Percentiles rank a stretch among this genome's conserved stretches.
These are phyloP conservation scores for Gobio gobio DNA, from an alignment of 2,113 vertebrate species.

Conservation along the genomic window DNA sequence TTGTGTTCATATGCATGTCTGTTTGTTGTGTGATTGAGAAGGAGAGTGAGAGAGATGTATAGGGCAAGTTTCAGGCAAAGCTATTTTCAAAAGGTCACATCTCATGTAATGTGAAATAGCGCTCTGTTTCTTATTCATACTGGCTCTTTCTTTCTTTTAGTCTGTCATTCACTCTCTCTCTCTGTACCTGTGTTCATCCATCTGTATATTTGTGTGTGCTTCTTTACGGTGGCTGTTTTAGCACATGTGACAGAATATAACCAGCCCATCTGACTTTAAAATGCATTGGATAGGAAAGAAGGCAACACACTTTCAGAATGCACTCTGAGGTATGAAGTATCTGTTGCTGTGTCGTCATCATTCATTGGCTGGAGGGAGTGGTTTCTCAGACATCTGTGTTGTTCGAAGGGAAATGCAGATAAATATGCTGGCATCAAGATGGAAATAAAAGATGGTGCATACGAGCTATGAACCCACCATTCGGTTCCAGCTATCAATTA, in stretches of 20 bases:
- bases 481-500: conserved; percentile 49
- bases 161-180: conserved; percentile 40
- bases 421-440: conserved; percentile 46
- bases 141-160: conserved; percentile 63
- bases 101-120: conserved; percentile 55
- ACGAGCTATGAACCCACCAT: conserved; percentile 36
- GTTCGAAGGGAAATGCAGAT: conserved; percentile 39
- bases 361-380: conserved; percentile 15
- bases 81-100: conserved; percentile 61
- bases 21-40: conserved; percentile 6
- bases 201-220: conserved; percentile 13
- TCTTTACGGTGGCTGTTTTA: background rate
- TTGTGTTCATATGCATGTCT: background rate
- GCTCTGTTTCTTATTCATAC: conserved; percentile 65
- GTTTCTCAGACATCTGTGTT: conserved; percentile 24
- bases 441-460: conserved; percentile 35
- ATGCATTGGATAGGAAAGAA: background rate
- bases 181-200: background rate
- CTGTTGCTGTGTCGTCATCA: background rate
- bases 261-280: background rate
- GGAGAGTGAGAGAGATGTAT: background rate
- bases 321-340: background rate
- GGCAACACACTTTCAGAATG: background rate
- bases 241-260: conserved; percentile 13
- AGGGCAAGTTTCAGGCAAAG: conserved; percentile 45